Evolutionary conservation across 2,888 invertebrate species (phyloP).

Genomic region (Carterocephalus palaemon): DNA sequence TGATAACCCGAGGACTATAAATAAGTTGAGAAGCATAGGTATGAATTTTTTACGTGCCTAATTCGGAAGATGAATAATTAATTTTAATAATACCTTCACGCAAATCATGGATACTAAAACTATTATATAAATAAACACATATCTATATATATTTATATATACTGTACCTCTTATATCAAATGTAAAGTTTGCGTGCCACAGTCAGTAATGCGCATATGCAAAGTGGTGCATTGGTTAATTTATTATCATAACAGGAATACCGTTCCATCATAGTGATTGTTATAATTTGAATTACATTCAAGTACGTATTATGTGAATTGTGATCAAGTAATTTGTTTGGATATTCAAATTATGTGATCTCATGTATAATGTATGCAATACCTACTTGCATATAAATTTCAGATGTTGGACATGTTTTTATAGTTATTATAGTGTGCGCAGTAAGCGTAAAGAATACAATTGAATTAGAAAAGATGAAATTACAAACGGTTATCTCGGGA

Average conservation of each 20-base stretch:
- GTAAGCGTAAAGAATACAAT: slow-evolving; percentile 1
- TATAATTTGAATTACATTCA: slow-evolving; percentile 47
- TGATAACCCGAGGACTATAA: too few relatives aligned
- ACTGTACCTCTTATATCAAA: background rate
- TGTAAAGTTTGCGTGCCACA: slow-evolving; percentile 2
- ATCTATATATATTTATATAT: too few relatives aligned
- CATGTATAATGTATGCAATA: slow-evolving; percentile 23
- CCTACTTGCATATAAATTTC: too few relatives aligned
- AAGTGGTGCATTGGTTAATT: slow-evolving; percentile 25
- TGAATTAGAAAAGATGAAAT: slow-evolving; percentile 5
- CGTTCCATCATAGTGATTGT: slow-evolving; percentile 37
- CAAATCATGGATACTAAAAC: too few relatives aligned
- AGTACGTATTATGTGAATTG: slow-evolving; percentile 45
- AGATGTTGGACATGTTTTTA: too few relatives aligned
- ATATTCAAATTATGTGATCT: slow-evolving; percentile 61
- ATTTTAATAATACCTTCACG: too few relatives aligned
- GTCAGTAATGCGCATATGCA: slow-evolving; percentile 18
- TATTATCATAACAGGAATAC: slow-evolving; percentile 33
- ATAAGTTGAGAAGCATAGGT: too few relatives aligned
- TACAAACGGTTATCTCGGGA: background rate
- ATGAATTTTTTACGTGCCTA: too few relatives aligned
- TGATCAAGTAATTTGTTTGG: slow-evolving; percentile 48
- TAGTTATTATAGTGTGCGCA: too few relatives aligned
- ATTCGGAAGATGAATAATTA: too few relatives aligned
- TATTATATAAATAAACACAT: too few relatives aligned